A percentile compares a stretch with the other conserved stretches of the same genome.
These are phyloP conservation scores for Drosophila nigrodunni DNA, from an alignment of 1,140 invertebrate species.

Conservation along the genomic window DNA sequence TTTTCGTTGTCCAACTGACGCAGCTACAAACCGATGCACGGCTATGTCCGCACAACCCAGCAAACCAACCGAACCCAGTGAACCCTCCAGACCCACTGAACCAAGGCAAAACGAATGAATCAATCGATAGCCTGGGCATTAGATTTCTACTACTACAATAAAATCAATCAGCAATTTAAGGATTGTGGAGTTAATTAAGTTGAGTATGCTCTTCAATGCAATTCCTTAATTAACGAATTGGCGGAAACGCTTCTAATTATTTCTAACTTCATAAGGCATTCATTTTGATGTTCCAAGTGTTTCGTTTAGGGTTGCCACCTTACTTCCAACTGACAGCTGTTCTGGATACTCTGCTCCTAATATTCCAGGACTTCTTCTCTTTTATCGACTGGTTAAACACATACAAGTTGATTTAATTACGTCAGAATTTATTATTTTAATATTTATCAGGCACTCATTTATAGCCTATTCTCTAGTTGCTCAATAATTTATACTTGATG, in stretches of 20 bases:
- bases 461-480: background rate
- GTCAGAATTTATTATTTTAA: background rate
- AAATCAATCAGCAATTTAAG: constrained; percentile 19
- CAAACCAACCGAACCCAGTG: background rate
- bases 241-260: background rate
- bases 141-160: constrained; percentile 41
- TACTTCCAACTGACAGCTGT: too few species aligned
- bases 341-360: too few species aligned
- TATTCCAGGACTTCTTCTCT: too few species aligned
- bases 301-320: too few species aligned
- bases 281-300: too few species aligned
- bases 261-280: too few species aligned
- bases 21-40: constrained; percentile 38
- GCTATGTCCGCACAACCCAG: constrained; percentile 2
- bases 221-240: background rate
- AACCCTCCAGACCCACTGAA: too few species aligned
- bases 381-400: background rate
- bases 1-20: background rate
- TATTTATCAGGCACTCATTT: background rate
- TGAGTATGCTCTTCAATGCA: background rate
- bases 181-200: constrained; percentile 12
- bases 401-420: background rate
- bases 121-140: constrained; percentile 37
- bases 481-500: background rate
- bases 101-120: constrained; percentile 12